phyloP scores from a whole-genome alignment of 1,140 invertebrate genomes.

The Rhyzopertha dominica region DNA sequence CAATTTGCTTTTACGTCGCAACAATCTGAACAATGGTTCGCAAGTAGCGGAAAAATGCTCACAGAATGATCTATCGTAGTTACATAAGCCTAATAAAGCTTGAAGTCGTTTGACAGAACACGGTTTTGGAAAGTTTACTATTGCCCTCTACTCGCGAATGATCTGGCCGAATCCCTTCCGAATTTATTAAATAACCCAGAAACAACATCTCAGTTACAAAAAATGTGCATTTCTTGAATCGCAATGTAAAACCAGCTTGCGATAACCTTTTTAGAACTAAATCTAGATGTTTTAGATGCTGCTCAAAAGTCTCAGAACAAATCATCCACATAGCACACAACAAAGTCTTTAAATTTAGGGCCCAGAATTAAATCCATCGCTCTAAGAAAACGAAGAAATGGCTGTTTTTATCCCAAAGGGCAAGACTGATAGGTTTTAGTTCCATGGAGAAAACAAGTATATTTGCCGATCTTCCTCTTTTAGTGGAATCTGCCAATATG shows the following conservation, averaged over 20 bases:
- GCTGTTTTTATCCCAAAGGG: not conserved
- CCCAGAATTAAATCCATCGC: not conserved
- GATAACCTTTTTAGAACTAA: not conserved
- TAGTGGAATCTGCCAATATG: conserved; percentile 6
- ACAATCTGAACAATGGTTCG: not conserved
- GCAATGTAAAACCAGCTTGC: conserved; percentile 3
- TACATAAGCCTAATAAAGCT: conserved; percentile 5
- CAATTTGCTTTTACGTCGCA: no score
- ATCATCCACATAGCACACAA: not conserved
- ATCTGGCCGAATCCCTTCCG: conserved; percentile 1
- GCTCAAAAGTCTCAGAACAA: conserved; percentile 2
- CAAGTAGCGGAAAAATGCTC: conserved; percentile 4
- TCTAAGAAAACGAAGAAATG: not conserved
- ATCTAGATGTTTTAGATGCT: conserved; percentile 1
- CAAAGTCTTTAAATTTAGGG: not conserved
- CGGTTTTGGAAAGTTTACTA: not conserved
- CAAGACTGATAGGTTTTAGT: conserved; percentile 1
- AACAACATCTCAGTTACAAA: not conserved
- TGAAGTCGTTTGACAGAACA: not conserved
- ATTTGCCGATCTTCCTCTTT: not conserved
- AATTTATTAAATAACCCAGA: conserved; percentile 5
- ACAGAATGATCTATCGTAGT: conserved; percentile 8
- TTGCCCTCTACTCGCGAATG: conserved; percentile 1
- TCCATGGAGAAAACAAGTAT: not conserved
- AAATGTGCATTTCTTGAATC: conserved; percentile 1